Evolutionary conservation across 2,797 vertebrate species (phyloP).

Genomic region (Falco cherrug): DNA sequence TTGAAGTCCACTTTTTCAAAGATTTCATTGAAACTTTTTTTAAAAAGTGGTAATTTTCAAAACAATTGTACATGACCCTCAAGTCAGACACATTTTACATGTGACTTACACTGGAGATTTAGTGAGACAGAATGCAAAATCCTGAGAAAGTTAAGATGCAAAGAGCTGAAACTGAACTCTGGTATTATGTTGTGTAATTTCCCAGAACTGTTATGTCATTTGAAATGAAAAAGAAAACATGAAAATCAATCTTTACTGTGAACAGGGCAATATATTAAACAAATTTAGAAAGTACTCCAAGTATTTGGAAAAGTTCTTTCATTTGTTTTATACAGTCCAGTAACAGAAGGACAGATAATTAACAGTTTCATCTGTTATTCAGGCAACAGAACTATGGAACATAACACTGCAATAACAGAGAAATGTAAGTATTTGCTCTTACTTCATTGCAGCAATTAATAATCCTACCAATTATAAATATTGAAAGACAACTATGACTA

Average conservation of each 20-base stretch:
- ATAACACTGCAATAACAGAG: not conserved
- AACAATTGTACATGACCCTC: not conserved
- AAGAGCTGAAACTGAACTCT: not conserved
- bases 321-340: not conserved
- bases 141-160: not conserved
- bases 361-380: not conserved
- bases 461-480: not conserved
- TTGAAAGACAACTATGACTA: not conserved
- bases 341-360: not conserved
- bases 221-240: not conserved
- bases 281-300: not conserved
- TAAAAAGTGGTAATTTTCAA: not conserved
- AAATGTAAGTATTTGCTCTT: not conserved
- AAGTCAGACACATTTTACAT: not conserved
- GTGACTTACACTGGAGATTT: not conserved
- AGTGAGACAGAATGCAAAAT: not conserved
- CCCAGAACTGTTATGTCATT: not conserved
- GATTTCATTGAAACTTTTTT: not conserved
- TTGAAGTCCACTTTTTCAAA: not conserved
- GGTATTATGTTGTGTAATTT: not conserved
- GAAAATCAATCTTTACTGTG: not conserved
- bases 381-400: not conserved
- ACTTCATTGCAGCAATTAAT: not conserved
- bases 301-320: not conserved
- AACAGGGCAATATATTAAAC: not conserved